These are phyloP conservation scores for Druceiella hillmani DNA, from an alignment of 2,888 invertebrate genomes.

Conservation along the genomic window DNA sequence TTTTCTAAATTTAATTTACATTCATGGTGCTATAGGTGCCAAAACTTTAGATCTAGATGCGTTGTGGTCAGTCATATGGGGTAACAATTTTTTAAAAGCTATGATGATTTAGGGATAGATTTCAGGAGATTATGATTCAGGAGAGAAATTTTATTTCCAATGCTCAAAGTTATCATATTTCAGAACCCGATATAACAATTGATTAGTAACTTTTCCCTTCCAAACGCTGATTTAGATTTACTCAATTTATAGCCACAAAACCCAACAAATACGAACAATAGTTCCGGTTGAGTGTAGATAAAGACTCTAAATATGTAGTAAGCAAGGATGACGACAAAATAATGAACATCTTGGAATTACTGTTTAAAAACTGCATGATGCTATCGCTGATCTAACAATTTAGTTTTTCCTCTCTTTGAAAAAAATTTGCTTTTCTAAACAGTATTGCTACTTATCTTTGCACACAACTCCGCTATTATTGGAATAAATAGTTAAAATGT, in stretches of 20 bases:
- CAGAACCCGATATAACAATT: conserved; percentile 13
- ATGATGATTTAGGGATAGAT: conserved; percentile 2
- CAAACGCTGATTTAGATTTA: conserved; percentile 9
- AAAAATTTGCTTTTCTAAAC: too few relatives aligned
- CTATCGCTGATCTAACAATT: too few relatives aligned
- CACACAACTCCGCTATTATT: too few relatives aligned
- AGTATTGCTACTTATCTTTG: too few relatives aligned
- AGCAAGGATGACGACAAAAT: conserved; percentile 12
- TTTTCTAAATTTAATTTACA: conserved; percentile 8
- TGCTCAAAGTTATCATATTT: conserved; percentile 12
- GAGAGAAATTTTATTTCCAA: conserved; percentile 12
- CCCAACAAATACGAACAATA: too few relatives aligned
- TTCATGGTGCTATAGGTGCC: conserved; percentile 6
- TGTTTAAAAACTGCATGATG: too few relatives aligned
- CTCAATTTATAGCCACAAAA: conserved; percentile 6
- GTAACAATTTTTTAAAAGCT: conserved; percentile 3
- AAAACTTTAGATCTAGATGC: conserved; percentile 8
- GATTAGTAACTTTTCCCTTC: conserved; percentile 15
- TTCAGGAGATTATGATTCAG: conserved; percentile 9
- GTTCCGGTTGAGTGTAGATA: too few relatives aligned
- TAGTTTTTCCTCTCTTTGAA: too few relatives aligned
- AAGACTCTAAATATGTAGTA: too few relatives aligned
- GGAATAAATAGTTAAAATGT: too few relatives aligned
- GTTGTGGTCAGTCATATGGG: conserved; percentile 10
- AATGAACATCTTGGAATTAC: conserved; percentile 8